Base-by-base conservation (phyloP, 2,888 invertebrate genomes). In the Tetranychus piercei region DNA sequence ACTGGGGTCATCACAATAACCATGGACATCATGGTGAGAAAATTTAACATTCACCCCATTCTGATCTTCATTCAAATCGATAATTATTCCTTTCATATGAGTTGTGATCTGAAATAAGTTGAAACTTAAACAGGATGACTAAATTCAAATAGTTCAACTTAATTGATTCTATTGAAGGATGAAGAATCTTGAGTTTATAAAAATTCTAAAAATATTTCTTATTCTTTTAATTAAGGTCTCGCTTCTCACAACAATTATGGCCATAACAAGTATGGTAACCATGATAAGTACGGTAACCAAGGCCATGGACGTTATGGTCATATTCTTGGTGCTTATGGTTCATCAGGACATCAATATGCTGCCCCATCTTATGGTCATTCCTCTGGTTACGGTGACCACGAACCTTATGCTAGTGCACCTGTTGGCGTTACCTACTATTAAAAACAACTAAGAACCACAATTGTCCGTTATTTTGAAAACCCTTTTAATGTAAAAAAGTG, bases 251-350 rank as follows among this genome's bases (percentile, higher is more conserved):
- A n/a, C 11, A 69, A 69, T 11, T 69, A 69, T 69, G 69, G 22
- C n/a, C 20, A 69, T 7, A 69, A 69, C 69, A 69, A 69, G 69
- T 69, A 69, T 69, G 69, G 69, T 1, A 23, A 23, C 22, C 69
- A 69, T 8, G 69, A 69, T 22, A 69, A 69, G 22, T 22, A 69
- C 8, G 69, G 69, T 2, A 69, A 69, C 20, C 11, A 11, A 23
- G 69, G 34, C 11, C 34, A 69, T 22, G 69, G 69, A 23, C 20
- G 34, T 20, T 69, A 69, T 69, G 69, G 69, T 11, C 69, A 69
- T 22, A 23, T 69, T 23, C 20, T 69, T 11, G 69, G 69, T 11
- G 34, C 69, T 11, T 69, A 69, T 69, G 69, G 69, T 20, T 20
- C 20, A 11, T 23, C 20, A 69, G 69, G 69, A 2, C 34, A 69